Evolutionary conservation across 1,140 invertebrate species (phyloP), one percentile per base, ranked within the genome.

Genomic region (Drosophila oshimai): DNA sequence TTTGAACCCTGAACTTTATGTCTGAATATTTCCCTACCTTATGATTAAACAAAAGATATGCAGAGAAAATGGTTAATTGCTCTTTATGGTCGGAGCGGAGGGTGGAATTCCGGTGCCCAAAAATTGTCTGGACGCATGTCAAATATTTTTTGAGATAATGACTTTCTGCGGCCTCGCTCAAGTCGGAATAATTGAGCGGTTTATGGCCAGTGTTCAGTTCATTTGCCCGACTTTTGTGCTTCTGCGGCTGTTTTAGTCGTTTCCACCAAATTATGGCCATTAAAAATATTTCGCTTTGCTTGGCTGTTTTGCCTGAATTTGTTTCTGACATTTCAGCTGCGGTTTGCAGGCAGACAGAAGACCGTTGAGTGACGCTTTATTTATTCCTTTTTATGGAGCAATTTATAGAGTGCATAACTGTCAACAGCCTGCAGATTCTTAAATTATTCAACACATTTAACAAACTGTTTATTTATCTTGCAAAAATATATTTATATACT

Each of bases 121-220:
- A 15, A 17, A 28, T n/a, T 67, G 61, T 50, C 75, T 44, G 39
- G 67, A 65, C 71, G 70, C 62, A 80, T 86, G 75, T 80, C 75
- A 86, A 80, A 86, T 86, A 86, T 80, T 80, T 86, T 51, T n/a
- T n/a, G n/a, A 74, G 81, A 87, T 86, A 86, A 86, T 79, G 80
- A 76, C 80, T 80, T 84, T 75, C 55, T 83, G 64, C 37, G 39
- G 57, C 33, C 18, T 17, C 20, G 18, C 45, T n/a, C 37, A 54
- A 86, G 71, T 62, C 75, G 57, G 61, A 71, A 80, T 86, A 84
- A 86, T 84, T 80, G 80, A 86, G 81, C 80, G 81, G 75, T 83
- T 83, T 83, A 60, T 61, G 57, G 49, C 34, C 51, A 77, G 41
- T 54, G 42, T 7, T 41, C 39, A 62, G 74, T 86, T 84, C 75